A percentile compares a stretch with the other conserved stretches of the same genome.
Conservation (phyloP, 1,140 invertebrate species). For the Drosophila pachea region DNA sequence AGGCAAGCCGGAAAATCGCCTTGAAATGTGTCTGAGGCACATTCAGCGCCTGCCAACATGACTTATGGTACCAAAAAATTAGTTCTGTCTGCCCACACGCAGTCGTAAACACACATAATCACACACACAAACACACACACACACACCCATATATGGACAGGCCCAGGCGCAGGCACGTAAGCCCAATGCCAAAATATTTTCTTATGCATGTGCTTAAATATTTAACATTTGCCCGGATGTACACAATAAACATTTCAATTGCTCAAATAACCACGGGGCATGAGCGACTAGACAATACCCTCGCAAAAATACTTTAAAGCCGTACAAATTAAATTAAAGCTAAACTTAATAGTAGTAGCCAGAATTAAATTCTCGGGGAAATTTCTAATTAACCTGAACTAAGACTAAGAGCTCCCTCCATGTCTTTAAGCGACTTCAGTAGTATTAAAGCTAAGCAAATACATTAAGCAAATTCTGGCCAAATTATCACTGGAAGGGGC, state of each 20-base stretch:
- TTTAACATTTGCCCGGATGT: slow-evolving; percentile 22
- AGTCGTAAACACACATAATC: slow-evolving; percentile 8
- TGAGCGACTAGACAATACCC: background rate
- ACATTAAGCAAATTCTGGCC: too few relatives aligned
- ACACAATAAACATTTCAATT: slow-evolving; percentile 15
- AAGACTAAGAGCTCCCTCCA: too few relatives aligned
- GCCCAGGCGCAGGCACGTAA: background rate
- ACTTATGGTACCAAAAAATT: slow-evolving; percentile 56
- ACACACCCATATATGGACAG: background rate
- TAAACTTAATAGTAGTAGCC: too few relatives aligned
- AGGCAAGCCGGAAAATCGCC: slow-evolving; percentile 60
- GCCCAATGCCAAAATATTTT: slow-evolving; percentile 27
- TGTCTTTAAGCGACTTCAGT: too few relatives aligned
- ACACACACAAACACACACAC: slow-evolving; percentile 6
- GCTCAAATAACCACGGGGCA: background rate
- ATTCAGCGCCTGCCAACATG: slow-evolving; percentile 52
- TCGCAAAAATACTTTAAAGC: background rate
- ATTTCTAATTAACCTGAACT: too few relatives aligned
- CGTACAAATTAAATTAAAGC: too few relatives aligned
- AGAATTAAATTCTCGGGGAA: too few relatives aligned
- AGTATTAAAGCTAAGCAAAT: too few relatives aligned
- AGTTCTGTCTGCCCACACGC: slow-evolving; percentile 44
- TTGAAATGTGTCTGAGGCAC: slow-evolving; percentile 71
- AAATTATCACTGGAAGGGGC: too few relatives aligned
- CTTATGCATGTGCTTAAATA: slow-evolving; percentile 26